A percentile compares a stretch with the other conserved stretches of the same genome.
phyloP scores from a whole-genome alignment of 2,797 vertebrate species.

The Leptoclinus maculatus region DNA sequence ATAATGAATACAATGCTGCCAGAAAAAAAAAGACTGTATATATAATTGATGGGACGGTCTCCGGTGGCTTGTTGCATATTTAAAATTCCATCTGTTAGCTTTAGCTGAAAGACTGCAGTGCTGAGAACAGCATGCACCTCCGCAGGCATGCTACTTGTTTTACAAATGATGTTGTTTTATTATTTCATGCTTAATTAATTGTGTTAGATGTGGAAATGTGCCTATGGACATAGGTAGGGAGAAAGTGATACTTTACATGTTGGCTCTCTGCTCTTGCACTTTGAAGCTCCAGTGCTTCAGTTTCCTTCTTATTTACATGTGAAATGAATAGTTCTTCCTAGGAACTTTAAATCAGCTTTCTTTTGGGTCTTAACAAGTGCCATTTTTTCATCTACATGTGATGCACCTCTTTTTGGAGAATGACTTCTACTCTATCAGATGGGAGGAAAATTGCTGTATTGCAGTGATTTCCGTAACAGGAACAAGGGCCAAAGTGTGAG shows the following conservation, averaged over 20 bases:
- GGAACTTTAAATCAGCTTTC: conserved; percentile 7
- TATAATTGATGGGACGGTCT: conserved; percentile 45
- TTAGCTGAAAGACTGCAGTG: conserved; percentile 19
- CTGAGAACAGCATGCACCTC: conserved; percentile 31
- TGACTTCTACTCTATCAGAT: background rate
- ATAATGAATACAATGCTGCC: background rate
- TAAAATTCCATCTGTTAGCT: conserved; percentile 54
- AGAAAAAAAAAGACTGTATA: conserved; percentile 18
- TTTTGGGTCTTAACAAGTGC: conserved; percentile 21
- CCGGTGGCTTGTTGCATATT: conserved; percentile 44
- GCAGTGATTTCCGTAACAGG: conserved; percentile 7
- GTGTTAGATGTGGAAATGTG: conserved; percentile 24
- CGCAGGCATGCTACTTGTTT: conserved; percentile 25
- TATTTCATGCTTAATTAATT: conserved; percentile 35
- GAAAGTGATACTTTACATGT: background rate
- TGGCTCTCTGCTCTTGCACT: background rate
- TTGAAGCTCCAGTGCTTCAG: background rate
- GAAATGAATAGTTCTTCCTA: background rate
- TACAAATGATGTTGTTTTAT: conserved; percentile 45
- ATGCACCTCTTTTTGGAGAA: background rate
- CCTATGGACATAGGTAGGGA: background rate
- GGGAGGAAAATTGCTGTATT: conserved; percentile 3
- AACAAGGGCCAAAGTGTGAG: background rate
- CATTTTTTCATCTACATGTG: conserved; percentile 25
- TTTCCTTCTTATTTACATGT: background rate